A percentile compares a stretch with the other conserved stretches of the same genome.
These are phyloP conservation scores for Sebastiscus albofasciatus DNA, from an alignment of 2,797 vertebrate genomes.

Conservation along the genomic window DNA sequence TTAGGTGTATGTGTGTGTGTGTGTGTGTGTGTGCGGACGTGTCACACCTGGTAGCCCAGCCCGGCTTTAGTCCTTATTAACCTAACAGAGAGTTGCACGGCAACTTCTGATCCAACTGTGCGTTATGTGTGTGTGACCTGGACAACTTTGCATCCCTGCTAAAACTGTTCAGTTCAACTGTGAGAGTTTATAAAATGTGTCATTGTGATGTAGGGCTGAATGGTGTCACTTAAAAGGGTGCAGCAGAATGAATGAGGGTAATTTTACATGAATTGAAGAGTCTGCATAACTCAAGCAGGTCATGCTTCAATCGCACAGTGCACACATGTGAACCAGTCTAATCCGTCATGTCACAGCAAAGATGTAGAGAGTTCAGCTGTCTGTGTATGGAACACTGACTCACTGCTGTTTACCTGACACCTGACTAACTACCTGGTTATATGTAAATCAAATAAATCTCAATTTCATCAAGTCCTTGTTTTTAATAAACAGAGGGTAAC, in stretches of 20 bases:
- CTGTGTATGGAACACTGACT: background rate
- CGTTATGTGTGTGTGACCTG: conserved; percentile 27
- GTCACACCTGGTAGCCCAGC: conserved; percentile 55
- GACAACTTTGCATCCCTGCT: conserved; percentile 15
- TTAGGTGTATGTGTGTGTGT: conserved; percentile 28
- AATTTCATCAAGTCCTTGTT: background rate
- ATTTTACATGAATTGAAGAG: conserved; percentile 6
- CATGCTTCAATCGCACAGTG: background rate
- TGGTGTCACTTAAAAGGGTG: background rate
- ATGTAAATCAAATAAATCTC: background rate
- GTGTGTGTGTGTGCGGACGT: conserved; percentile 1
- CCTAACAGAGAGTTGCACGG: conserved; percentile 40
- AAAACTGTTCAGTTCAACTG: conserved; percentile 14
- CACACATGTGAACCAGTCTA: too few species aligned
- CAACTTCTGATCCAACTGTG: conserved; percentile 22
- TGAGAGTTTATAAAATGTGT: conserved; percentile 31
- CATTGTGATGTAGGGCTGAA: conserved; percentile 8
- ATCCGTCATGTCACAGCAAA: background rate
- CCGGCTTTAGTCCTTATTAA: conserved; percentile 36
- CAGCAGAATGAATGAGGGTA: background rate
- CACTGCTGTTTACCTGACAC: background rate
- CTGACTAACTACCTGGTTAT: background rate
- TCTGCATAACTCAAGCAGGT: background rate
- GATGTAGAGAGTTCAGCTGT: background rate
- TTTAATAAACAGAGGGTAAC: too few species aligned